These are phyloP conservation scores for Mesodorylaimus sp. DNA, from an alignment of 2,888 invertebrate genomes.

Conservation along the genomic window DNA sequence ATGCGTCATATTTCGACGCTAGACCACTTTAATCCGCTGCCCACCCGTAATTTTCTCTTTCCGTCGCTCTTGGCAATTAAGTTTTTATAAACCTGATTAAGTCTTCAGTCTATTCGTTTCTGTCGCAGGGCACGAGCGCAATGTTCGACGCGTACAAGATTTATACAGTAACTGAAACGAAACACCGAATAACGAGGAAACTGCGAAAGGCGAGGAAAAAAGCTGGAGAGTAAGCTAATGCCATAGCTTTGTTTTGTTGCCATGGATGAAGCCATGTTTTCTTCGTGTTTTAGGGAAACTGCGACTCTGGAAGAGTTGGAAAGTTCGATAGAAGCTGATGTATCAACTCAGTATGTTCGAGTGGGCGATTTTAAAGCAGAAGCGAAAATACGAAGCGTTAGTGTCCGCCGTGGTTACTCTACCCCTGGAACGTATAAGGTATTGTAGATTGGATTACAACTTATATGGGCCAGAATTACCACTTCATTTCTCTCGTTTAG, in stretches of 20 bases:
- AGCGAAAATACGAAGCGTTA: background rate
- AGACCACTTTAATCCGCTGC: background rate
- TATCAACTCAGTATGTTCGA: slow-evolving; percentile 21
- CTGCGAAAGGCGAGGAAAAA: slow-evolving; percentile 34
- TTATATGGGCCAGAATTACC: background rate
- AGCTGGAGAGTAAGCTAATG: background rate
- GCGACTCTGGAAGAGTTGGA: slow-evolving; percentile 10
- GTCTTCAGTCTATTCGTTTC: slow-evolving; percentile 4
- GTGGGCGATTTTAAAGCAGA: slow-evolving; percentile 47
- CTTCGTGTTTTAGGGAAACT: background rate
- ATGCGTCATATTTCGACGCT: background rate
- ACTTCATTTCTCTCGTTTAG: slow-evolving; percentile 31
- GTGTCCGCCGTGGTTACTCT: background rate
- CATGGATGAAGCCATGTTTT: background rate
- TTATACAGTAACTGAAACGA: slow-evolving; percentile 52
- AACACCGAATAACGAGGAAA: slow-evolving; percentile 59
- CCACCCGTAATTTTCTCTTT: no score
- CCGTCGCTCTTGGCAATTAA: no score
- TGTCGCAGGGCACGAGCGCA: slow-evolving; percentile 50
- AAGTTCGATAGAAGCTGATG: slow-evolving; percentile 18
- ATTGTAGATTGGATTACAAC: background rate
- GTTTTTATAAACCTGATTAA: no score
- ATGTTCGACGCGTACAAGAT: slow-evolving; percentile 64
- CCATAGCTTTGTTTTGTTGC: background rate
- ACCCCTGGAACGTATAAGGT: background rate